phyloP scores from a whole-genome alignment of 92 coral and sea anemone species.

The Porites divaricata region DNA sequence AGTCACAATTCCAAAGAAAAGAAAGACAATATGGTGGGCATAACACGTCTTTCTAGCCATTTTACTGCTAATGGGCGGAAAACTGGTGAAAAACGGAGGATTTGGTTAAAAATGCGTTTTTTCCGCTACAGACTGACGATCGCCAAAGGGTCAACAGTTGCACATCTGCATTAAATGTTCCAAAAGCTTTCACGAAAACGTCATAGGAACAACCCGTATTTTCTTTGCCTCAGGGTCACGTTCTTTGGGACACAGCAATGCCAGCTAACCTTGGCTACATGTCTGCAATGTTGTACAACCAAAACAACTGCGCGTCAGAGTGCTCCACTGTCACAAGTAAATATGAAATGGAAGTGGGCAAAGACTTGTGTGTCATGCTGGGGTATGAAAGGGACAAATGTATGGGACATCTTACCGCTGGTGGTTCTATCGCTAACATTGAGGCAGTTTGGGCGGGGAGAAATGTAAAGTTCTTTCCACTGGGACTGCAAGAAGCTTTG shows the following conservation, averaged over 20 bases:
- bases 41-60: no score
- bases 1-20: no score
- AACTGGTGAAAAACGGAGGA: no score
- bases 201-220: no score
- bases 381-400: conserved; percentile 73
- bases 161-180: no score
- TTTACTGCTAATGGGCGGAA: no score
- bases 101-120: no score
- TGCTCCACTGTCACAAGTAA: conserved; percentile 75
- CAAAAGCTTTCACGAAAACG: no score
- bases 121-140: no score
- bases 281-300: conserved; percentile 79
- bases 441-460: conserved; percentile 93
- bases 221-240: conserved; percentile 67
- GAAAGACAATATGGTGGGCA: no score
- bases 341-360: conserved; percentile 72
- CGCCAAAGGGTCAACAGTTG: no score
- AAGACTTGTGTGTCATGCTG: conserved; percentile 81
- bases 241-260: conserved; percentile 82
- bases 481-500: conserved; percentile 81
- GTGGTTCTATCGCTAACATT: conserved; percentile 86
- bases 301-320: conserved; percentile 78
- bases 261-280: conserved; percentile 83
- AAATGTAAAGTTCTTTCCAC: conserved; percentile 80
- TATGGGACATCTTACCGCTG: conserved; percentile 71